Conservation (phyloP, 2,888 invertebrate genomes). For the Sarcophaga rosellei region DNA sequence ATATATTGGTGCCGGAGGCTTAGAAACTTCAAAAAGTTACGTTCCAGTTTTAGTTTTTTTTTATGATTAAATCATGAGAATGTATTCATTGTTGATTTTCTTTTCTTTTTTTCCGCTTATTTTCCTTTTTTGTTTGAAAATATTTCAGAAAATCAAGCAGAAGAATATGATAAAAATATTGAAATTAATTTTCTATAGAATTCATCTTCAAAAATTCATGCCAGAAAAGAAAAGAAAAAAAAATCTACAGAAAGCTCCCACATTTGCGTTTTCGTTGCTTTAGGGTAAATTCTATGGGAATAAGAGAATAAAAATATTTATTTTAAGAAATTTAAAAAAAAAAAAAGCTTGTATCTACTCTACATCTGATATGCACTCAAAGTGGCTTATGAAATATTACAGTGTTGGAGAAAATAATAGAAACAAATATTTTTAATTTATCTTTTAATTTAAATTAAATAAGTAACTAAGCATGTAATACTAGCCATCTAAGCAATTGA, state of each 20-base stretch:
- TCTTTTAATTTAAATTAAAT: too few relatives aligned
- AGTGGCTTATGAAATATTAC: neutral
- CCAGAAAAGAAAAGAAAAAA: conserved; percentile 11
- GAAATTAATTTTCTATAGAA: conserved; percentile 57
- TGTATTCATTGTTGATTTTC: neutral
- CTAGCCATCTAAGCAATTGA: too few relatives aligned
- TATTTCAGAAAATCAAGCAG: conserved; percentile 9
- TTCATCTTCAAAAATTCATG: conserved; percentile 15
- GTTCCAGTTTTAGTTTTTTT: conserved; percentile 8
- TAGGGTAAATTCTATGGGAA: conserved; percentile 44
- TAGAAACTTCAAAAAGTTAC: conserved; percentile 18
- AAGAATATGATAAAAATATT: conserved; percentile 39
- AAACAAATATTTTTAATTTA: too few relatives aligned
- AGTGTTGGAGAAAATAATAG: too few relatives aligned
- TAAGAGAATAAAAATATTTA: conserved; percentile 15
- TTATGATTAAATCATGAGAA: conserved; percentile 66
- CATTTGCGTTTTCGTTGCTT: conserved; percentile 38
- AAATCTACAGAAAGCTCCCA: conserved; percentile 46
- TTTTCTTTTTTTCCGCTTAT: neutral
- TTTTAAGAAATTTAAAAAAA: neutral
- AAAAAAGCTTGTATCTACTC: neutral
- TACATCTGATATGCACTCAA: conserved; percentile 18
- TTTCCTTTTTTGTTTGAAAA: conserved; percentile 18
- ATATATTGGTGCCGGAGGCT: conserved; percentile 22
- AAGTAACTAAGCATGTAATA: too few relatives aligned